Evolutionary conservation across 2,888 invertebrate genomes (phyloP).

Genomic region (Tinea trinotella): DNA sequence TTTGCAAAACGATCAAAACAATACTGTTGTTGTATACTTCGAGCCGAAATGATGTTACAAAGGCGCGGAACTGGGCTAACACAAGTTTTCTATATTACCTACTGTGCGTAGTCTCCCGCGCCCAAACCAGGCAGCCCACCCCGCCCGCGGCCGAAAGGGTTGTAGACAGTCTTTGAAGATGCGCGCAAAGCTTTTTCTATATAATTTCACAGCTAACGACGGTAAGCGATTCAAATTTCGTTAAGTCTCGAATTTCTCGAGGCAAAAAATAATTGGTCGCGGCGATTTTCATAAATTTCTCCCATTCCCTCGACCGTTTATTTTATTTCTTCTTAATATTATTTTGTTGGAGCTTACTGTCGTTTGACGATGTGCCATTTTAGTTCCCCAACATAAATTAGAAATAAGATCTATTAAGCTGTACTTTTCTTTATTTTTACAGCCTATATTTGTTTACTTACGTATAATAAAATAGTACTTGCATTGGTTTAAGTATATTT

Average conservation of each 20-base stretch:
- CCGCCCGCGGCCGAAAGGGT: slow-evolving; percentile 46
- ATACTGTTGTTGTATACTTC: slow-evolving; percentile 24
- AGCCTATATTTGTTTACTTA: no score
- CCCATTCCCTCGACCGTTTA: background rate
- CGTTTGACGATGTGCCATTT: background rate
- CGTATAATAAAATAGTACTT: no score
- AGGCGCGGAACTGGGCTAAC: slow-evolving; percentile 72
- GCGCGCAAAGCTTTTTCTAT: slow-evolving; percentile 65
- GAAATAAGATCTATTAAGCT: background rate
- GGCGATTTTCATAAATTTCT: slow-evolving; percentile 54
- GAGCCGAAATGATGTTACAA: slow-evolving; percentile 72
- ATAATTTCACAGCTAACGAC: slow-evolving; percentile 46
- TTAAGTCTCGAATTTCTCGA: slow-evolving; percentile 65
- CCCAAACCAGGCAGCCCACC: slow-evolving; percentile 25
- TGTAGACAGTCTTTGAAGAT: slow-evolving; percentile 68
- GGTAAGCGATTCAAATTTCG: slow-evolving; percentile 71
- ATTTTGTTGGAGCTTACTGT: background rate
- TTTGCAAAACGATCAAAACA: background rate
- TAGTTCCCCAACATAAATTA: background rate
- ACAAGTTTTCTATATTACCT: slow-evolving; percentile 69
- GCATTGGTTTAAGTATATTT: no score
- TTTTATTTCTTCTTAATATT: background rate
- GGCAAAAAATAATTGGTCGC: slow-evolving; percentile 68
- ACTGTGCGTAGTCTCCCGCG: slow-evolving; percentile 51
- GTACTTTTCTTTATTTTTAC: no score